phyloP scores from a whole-genome alignment of 2,888 invertebrate species.

The Spicauda simplicius region DNA sequence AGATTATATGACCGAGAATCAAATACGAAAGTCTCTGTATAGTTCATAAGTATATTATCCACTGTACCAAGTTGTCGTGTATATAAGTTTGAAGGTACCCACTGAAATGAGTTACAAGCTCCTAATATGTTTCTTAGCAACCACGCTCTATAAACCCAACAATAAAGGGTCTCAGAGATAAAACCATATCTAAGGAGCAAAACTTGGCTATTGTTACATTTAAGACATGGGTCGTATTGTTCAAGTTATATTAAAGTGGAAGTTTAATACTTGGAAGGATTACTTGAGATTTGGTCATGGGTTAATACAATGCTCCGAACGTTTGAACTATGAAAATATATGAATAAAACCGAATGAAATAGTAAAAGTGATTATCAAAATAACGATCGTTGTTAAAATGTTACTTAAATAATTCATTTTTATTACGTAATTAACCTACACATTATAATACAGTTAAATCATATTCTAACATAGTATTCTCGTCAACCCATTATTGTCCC shows the following conservation, averaged over 20 bases:
- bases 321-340: not conserved
- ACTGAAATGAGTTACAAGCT: not conserved
- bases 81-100: not conserved
- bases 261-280: conserved; percentile 79
- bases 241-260: conserved; percentile 78
- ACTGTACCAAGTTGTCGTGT: too few species aligned
- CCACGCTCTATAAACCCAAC: conserved; percentile 33
- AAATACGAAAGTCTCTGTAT: too few species aligned
- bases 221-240: conserved; percentile 75
- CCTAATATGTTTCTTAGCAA: conserved; percentile 34
- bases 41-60: too few species aligned
- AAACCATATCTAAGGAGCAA: conserved; percentile 75
- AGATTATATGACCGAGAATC: too few species aligned
- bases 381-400: too few species aligned
- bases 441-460: too few species aligned
- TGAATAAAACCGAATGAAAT: not conserved
- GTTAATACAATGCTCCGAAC: conserved; percentile 15
- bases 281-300: conserved; percentile 51
- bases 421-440: too few species aligned
- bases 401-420: too few species aligned
- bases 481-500: too few species aligned
- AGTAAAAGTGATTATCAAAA: not conserved
- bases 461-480: too few species aligned
- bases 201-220: conserved; percentile 77
- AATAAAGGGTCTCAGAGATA: conserved; percentile 59